Evolutionary conservation across 2,888 invertebrate genomes (phyloP), one percentile per base, ranked within the genome.

Genomic region (Drosophila mimica): DNA sequence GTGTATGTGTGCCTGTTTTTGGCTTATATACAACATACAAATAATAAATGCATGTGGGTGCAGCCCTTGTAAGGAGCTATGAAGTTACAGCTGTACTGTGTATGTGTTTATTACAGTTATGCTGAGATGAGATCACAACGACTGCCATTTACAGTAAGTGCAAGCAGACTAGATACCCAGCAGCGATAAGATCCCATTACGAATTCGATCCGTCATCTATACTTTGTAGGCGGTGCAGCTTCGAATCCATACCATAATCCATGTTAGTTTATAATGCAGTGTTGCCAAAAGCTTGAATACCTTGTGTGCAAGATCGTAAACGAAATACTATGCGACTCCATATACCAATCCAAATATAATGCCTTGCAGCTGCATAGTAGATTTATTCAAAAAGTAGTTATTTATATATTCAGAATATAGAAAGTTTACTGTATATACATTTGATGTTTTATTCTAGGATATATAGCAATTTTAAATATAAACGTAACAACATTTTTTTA

Each of bases 31-130:
- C 46, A 65, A 38, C 65, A 67, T 62, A 38, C 62, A 70, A 46
- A 46, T 15, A 71, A 67, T 67, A 59, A 59, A 31, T 65, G 64
- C 61, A 64, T 74, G 76, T 74, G 74, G 74, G 79, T 74, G 68
- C 61, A 74, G 61, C 51, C 79, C 76, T 78, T 76, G 79, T 78
- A 73, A 77, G 76, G 76, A 77, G 73, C 48, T 71, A n/a, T 54
- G 40, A 40, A 49, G 31, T 36, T 51, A 56, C 53, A 63, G 33
- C 40, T 34, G 31, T 25, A 25, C 25, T 25, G 25, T 59, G 43
- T 48, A 20, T 46, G 13, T 13, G 20, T 25, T 15, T 48, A 53
- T 77, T 56, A 40, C 17, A 64, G 57, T 52, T 67, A 62, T 54
- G 64, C 46, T 73, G 15, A 64, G 79, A 76, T 76, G 76, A 78